phyloP scores from a whole-genome alignment of 1,140 invertebrate genomes.

The Procambarus clarkii region DNA sequence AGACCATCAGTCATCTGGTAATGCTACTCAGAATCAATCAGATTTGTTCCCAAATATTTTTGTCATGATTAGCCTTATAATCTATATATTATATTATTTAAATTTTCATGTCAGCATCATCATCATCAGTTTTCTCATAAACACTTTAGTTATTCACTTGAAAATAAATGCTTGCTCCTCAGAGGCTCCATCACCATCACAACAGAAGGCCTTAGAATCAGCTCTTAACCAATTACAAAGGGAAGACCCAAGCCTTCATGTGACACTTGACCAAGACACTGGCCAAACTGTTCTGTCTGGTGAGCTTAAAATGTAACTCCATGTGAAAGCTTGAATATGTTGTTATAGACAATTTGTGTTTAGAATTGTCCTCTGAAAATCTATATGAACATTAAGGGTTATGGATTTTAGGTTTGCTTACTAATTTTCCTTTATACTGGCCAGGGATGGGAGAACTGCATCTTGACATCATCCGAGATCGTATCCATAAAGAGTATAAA shows the following conservation, averaged over 20 bases:
- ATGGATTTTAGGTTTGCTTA: not conserved
- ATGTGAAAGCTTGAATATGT: too few relatives aligned
- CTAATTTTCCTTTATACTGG: not conserved
- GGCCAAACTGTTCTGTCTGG: constrained; percentile 89
- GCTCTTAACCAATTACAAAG: constrained; percentile 90
- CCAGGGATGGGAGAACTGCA: constrained; percentile 97
- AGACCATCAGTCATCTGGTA: too few relatives aligned
- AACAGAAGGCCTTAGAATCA: constrained; percentile 86
- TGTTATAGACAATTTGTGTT: too few relatives aligned
- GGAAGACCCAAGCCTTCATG: constrained; percentile 95
- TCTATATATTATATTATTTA: too few relatives aligned
- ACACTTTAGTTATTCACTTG: not conserved
- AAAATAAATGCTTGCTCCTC: not conserved
- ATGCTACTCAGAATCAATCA: too few relatives aligned
- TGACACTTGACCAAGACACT: constrained; percentile 85
- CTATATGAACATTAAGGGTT: not conserved
- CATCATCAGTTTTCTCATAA: not conserved
- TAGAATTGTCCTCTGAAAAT: not conserved
- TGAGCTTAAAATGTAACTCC: constrained; percentile 74
- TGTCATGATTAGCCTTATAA: too few relatives aligned
- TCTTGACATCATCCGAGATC: constrained; percentile 93
- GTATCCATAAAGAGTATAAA: constrained; percentile 91
- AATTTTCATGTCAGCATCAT: not conserved
- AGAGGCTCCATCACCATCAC: constrained; percentile 89
- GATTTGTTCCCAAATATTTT: too few relatives aligned